Base-by-base conservation (phyloP, 2,113 vertebrate species). In the Elanoides forficatus region DNA sequence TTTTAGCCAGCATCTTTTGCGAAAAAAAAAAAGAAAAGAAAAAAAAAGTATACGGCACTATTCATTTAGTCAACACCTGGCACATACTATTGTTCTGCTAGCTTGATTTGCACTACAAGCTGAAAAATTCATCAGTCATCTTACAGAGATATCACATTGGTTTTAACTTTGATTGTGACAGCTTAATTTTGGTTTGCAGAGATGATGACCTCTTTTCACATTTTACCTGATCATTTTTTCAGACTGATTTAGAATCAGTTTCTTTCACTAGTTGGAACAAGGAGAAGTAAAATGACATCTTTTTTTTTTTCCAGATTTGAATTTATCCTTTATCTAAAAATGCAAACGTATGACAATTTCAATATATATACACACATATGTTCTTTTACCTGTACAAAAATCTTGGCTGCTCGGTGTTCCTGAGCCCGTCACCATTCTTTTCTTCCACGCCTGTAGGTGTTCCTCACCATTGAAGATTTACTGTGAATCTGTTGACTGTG, bases 131-230 rank as follows among this genome's bases (percentile, higher is more conserved):
- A 70, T 89, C 38, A 83, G 48, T 78, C n/a, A 13, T 78, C 48
- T 73, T 42, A 42, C 15, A 80, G 59, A 91, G 43, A 45, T 43
- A 93, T 15, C 72, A 47, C 26, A 66, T 60, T 0, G 0, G 36
- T 71, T 96, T 92, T 87, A 84, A 47, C 62, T 87, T 79, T 88
- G 75, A 95, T 87, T 94, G 48, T 92, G 76, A 72, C 43, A 81
- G 71, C 45, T 88, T 94, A 50, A 87, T 92, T 81, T 93, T 73
- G n/a, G 7, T 68, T 86, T 97, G 73, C 32, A 67, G 80, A 78
- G 74, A 75, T 67, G 29, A 96, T 34, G 23, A 17, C 3, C 3
- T 87, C 20, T 20, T 88, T 82, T 86, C 52, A 74, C 9, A 53
- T 58, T 80, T 85, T 63, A 56, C 15, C 13, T 84, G 59, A 67